A percentile compares a stretch with the other conserved stretches of the same genome.
phyloP scores from a whole-genome alignment of 2,113 vertebrate species.

The Pipra filicauda region DNA sequence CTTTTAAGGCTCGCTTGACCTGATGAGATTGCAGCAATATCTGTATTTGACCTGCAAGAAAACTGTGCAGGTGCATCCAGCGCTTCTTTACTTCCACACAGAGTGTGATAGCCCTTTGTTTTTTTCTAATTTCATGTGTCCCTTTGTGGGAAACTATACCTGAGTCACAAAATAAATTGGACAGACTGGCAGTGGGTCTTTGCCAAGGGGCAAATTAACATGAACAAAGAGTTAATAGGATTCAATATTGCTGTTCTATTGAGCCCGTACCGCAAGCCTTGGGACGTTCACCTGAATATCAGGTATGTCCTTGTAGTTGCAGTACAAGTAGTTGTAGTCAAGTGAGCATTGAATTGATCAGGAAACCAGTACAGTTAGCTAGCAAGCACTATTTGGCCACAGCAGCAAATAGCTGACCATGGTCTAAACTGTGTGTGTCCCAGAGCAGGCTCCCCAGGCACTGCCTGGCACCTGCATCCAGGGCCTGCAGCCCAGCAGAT shows the following conservation, averaged over 20 bases:
- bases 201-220: background rate
- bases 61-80: background rate
- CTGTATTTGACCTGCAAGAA: background rate
- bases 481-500: background rate
- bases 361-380: background rate
- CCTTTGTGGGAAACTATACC: background rate
- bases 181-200: background rate
- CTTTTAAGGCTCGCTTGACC: background rate
- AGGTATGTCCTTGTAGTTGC: background rate
- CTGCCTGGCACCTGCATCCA: background rate
- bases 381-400: background rate
- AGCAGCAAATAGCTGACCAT: background rate
- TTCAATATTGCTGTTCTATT: background rate
- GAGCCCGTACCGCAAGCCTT: background rate
- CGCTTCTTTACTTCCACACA: background rate
- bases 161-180: background rate
- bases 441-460: background rate
- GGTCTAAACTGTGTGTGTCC: rapidly evolving
- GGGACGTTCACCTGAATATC: background rate
- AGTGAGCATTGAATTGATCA: rapidly evolving
- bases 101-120: background rate
- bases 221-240: background rate
- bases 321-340: background rate
- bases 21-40: background rate
- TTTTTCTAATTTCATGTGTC: background rate